Percentiles rank a stretch among this genome's conserved stretches.
These are phyloP conservation scores for Drosophila lacteicornis DNA, from an alignment of 1,140 invertebrate species.

Conservation along the genomic window DNA sequence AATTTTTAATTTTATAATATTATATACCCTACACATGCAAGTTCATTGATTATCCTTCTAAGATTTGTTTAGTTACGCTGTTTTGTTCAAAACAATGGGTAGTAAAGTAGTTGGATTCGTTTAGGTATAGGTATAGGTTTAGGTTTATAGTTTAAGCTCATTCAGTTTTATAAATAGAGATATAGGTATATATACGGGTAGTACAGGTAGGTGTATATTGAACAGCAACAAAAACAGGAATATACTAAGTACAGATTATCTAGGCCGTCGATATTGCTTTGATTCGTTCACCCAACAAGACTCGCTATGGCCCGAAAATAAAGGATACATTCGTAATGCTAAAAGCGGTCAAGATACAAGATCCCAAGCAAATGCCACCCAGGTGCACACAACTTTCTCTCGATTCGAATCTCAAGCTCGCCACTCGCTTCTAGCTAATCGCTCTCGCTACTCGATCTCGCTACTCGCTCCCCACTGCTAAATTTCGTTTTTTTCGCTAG, in stretches of 20 bases:
- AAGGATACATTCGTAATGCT: slow-evolving; percentile 29
- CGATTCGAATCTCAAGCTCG: slow-evolving; percentile 6
- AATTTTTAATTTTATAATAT: slow-evolving; percentile 56
- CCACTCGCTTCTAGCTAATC: not conserved
- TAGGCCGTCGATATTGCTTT: slow-evolving; percentile 73
- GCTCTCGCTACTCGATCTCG: not conserved
- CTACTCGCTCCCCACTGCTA: slow-evolving; percentile 36
- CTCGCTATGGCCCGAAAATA: slow-evolving; percentile 35
- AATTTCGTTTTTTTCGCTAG: slow-evolving; percentile 46
- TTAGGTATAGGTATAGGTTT: slow-evolving; percentile 31
- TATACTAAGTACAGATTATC: slow-evolving; percentile 72
- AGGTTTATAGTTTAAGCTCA: slow-evolving; percentile 71
- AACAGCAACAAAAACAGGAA: slow-evolving; percentile 59
- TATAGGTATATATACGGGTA: slow-evolving; percentile 42
- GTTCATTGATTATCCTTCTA: slow-evolving; percentile 68
- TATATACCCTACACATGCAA: slow-evolving; percentile 46
- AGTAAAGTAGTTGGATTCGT: slow-evolving; percentile 70
- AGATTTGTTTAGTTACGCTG: slow-evolving; percentile 75
- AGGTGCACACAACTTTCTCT: slow-evolving; percentile 26
- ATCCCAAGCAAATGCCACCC: slow-evolving; percentile 27
- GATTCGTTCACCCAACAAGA: slow-evolving; percentile 44
- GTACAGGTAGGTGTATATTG: slow-evolving; percentile 33
- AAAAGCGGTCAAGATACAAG: slow-evolving; percentile 23
- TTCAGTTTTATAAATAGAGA: slow-evolving; percentile 70
- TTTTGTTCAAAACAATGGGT: slow-evolving; percentile 71